Percentiles rank a stretch among this genome's conserved stretches.
phyloP scores from a whole-genome alignment of 2,888 invertebrate species.

The Pogonocherus hispidulus region DNA sequence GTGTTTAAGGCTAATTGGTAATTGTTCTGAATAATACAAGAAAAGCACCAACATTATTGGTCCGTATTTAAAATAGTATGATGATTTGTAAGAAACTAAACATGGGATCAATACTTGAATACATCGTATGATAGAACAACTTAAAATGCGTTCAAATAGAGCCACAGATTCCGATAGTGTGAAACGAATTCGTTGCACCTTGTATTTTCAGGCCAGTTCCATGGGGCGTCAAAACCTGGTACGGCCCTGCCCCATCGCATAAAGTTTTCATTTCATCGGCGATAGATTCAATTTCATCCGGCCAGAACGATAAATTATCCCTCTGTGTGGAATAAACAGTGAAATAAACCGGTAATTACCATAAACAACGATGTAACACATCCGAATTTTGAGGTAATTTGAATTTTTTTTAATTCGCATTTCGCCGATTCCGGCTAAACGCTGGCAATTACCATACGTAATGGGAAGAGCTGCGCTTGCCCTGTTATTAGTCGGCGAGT shows the following conservation, averaged over 20 bases:
- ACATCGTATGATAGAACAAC: no score
- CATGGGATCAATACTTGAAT: no score
- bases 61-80: no score
- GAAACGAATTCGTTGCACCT: no score
- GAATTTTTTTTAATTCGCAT: slow-evolving; percentile 46
- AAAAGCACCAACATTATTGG: no score
- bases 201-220: no score
- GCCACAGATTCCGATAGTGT: no score
- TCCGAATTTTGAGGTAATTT: slow-evolving; percentile 45
- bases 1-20: no score
- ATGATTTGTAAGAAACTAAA: no score
- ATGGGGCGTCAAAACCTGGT: neutral
- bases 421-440: slow-evolving; percentile 50
- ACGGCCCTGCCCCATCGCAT: neutral
- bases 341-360: slow-evolving; percentile 34
- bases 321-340: slow-evolving; percentile 18
- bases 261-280: slow-evolving; percentile 19
- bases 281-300: slow-evolving; percentile 24
- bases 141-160: no score
- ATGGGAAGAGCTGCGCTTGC: slow-evolving; percentile 47
- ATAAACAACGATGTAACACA: slow-evolving; percentile 43
- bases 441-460: slow-evolving; percentile 53
- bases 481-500: slow-evolving; percentile 39
- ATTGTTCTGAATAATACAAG: no score
- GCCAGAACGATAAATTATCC: slow-evolving; percentile 21